Conservation (phyloP, 92 coral and sea anemone genomes). For the Epizoanthus fatuus region DNA sequence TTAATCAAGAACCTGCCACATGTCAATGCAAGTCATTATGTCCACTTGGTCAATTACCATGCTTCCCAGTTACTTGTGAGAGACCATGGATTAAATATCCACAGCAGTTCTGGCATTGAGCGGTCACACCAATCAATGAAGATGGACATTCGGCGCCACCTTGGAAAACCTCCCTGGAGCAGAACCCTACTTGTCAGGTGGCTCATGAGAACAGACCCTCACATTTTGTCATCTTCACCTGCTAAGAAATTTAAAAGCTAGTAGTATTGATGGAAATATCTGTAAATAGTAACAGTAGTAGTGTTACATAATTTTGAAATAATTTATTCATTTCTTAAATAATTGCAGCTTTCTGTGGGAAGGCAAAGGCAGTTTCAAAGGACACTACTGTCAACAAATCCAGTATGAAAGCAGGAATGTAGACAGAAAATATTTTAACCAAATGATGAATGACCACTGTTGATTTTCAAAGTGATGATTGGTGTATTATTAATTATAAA, state of each 20-base stretch:
- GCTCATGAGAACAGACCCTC: slow-evolving; percentile 8
- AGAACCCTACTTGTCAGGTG: slow-evolving; percentile 9
- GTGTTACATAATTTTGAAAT: no score
- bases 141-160: slow-evolving; percentile 4
- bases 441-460: no score
- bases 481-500: no score
- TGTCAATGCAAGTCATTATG: slow-evolving; percentile 5
- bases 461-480: no score
- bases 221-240: background rate
- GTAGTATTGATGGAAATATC: background rate
- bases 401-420: no score
- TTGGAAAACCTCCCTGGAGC: background rate
- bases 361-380: no score
- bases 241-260: background rate
- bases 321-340: no score
- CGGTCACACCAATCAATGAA: slow-evolving; percentile 2
- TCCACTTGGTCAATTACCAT: background rate
- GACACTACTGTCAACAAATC: no score
- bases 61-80: slow-evolving; percentile 3
- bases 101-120: slow-evolving; percentile 12
- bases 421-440: no score
- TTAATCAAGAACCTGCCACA: background rate
- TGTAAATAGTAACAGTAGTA: background rate
- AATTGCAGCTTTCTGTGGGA: no score
- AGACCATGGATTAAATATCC: slow-evolving; percentile 13